phyloP scores from a whole-genome alignment of 2,797 vertebrate species.

The Enteromius trimaculatus region DNA sequence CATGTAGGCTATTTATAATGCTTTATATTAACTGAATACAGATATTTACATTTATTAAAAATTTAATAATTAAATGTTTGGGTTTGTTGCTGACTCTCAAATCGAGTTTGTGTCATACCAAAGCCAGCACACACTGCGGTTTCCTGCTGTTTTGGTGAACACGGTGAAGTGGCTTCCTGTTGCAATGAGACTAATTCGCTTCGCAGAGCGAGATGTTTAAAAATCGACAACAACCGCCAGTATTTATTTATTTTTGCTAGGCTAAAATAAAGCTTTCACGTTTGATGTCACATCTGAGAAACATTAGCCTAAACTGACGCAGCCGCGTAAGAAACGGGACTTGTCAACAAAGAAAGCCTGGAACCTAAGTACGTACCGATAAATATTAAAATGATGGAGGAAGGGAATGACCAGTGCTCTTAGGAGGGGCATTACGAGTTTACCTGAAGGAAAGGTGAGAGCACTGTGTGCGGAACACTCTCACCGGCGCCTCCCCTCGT shows the following conservation, averaged over 20 bases:
- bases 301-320: background rate
- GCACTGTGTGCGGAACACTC: conserved; percentile 32
- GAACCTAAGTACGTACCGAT: background rate
- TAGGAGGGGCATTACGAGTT: conserved; percentile 29
- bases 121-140: background rate
- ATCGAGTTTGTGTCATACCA: background rate
- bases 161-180: conserved; percentile 6
- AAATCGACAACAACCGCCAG: background rate
- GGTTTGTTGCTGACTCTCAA: background rate
- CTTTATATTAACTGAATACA: background rate
- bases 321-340: background rate
- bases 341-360: background rate
- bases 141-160: conserved; percentile 15
- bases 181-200: background rate
- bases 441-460: conserved; percentile 57
- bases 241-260: background rate
- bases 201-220: background rate
- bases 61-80: background rate
- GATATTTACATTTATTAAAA: background rate
- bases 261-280: background rate
- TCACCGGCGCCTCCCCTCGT: conserved; percentile 7
- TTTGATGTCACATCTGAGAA: background rate
- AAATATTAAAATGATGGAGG: background rate
- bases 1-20: background rate
- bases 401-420: background rate